Evolutionary conservation across 1,140 invertebrate species (phyloP), one percentile per base, ranked within the genome.

Genomic region (Bombus vancouverensis): DNA sequence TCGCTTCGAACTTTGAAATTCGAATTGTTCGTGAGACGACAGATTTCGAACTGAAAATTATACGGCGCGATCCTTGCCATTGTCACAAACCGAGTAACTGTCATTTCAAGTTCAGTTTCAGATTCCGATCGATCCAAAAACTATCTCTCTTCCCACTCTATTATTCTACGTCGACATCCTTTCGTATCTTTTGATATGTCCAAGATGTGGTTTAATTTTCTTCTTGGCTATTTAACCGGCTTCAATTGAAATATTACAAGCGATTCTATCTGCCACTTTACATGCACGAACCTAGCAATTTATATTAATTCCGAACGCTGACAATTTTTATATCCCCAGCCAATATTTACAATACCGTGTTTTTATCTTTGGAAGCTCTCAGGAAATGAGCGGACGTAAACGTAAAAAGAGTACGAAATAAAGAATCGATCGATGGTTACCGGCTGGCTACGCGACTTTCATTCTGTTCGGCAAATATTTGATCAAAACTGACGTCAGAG

Each of bases 391-490:
- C 22, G 25, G 15, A 2, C 53, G n/a, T 18, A 57, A 62, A 83
- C 72, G 44, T 70, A n/a, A 79, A 62, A 70, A 57, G 44, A 82
- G 59, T 47, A 37, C 37, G 53, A 79, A 87, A 84, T 85, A 89
- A 89, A 89, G 76, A 87, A 89, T 78, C 85, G 79, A 87, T 87
- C 74, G 78, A 84, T 79, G 83, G 78, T 25, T 57, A 79, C 62
- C 37, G 81, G 65, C 68, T 79, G 83, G 66, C 57, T 79, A 83
- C 76, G 57, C 88, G 77, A 77, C 87, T 90, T 90, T 78, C 81
- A 90, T 90, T 90, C 71, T 88, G 88, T 81, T 89, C 85, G 78
- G 76, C 88, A 90, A 90, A 90, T 90, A 89, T 90, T 90, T 90
- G 89, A 81, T 90, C 88, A 90, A 90, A 90, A 90, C 85, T 89